Conservation (phyloP, 2,113 vertebrate genomes). For the Geothlypis trichas region DNA sequence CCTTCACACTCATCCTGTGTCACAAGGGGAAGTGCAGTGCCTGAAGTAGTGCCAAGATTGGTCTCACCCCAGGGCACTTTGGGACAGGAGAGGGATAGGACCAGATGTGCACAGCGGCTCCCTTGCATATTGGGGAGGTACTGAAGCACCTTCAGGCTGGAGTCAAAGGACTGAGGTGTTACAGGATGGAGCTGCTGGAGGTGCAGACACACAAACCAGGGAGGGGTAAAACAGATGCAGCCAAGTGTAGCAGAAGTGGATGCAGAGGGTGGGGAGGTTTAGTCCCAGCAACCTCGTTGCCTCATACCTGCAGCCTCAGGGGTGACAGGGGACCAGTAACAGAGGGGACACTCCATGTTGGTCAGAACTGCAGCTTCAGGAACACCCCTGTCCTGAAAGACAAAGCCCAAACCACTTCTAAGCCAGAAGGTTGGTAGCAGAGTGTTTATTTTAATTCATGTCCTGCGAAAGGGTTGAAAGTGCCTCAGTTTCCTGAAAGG, state of each 20-base stretch:
- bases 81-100: background rate
- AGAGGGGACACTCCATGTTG: background rate
- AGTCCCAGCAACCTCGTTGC: fast-evolving
- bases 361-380: background rate
- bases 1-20: background rate
- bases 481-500: background rate
- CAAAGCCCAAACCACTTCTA: background rate
- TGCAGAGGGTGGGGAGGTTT: background rate
- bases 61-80: background rate
- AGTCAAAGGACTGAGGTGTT: background rate
- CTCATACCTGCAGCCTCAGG: background rate
- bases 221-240: background rate
- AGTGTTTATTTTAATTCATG: background rate
- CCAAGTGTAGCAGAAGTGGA: background rate
- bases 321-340: background rate
- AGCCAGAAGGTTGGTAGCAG: background rate
- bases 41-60: background rate
- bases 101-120: fast-evolving
- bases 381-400: background rate
- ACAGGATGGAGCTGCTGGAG: background rate
- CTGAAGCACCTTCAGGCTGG: background rate
- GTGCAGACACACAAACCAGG: background rate
- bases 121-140: background rate
- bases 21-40: background rate
- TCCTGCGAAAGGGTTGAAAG: background rate